Conservation (phyloP, 2,113 vertebrate species). For the Protomyctophum bolini region DNA sequence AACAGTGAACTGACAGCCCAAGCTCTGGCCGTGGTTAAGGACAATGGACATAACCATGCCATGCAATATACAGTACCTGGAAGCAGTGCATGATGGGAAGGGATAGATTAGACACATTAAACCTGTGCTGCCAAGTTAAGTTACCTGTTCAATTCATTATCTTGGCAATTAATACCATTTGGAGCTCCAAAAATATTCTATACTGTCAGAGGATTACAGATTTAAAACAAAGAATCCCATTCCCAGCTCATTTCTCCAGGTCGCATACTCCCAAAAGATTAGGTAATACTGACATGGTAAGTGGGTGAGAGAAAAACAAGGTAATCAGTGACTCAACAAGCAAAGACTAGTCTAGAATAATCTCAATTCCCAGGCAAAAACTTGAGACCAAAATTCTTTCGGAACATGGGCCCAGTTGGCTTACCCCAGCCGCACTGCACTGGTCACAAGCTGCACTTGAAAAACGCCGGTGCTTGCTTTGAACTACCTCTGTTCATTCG, state of each 20-base stretch:
- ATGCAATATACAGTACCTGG: no score
- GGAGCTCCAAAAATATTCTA: conserved; percentile 35
- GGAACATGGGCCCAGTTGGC: conserved; percentile 4
- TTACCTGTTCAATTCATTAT: conserved; percentile 17
- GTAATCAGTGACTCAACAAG: background rate
- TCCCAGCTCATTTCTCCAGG: conserved; percentile 41
- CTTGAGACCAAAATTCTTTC: background rate
- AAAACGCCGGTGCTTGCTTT: conserved; percentile 58
- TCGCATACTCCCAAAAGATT: conserved; percentile 27
- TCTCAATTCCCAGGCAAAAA: background rate
- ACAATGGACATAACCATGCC: no score
- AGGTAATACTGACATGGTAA: conserved; percentile 22
- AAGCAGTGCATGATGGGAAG: no score
- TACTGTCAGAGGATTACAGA: conserved; percentile 49
- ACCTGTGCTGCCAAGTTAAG: no score
- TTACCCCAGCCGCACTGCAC: conserved; percentile 10
- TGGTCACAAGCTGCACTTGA: conserved; percentile 21
- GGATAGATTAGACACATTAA: no score
- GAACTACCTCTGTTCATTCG: conserved; percentile 67
- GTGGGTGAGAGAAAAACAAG: background rate
- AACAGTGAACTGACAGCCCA: no score
- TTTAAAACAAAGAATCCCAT: conserved; percentile 28
- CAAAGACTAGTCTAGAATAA: background rate
- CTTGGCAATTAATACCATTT: conserved; percentile 44
- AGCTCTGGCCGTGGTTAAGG: no score